Conservation (phyloP, 2,797 vertebrate genomes). For the Aythya fuligula region DNA sequence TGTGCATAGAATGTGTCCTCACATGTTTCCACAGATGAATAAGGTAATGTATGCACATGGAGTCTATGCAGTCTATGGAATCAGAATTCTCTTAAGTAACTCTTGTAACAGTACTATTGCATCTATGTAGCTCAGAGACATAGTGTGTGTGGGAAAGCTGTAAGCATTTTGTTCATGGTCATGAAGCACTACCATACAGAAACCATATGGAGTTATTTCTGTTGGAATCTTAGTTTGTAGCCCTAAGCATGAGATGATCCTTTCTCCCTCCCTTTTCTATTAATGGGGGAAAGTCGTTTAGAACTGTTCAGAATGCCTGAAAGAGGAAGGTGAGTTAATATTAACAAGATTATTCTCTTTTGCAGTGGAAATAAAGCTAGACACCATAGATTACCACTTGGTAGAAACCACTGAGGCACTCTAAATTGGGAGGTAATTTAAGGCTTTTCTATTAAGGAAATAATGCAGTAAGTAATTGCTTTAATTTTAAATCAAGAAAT, state of each 20-base stretch:
- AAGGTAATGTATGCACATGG: neutral
- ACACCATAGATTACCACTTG: neutral
- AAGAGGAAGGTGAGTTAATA: slow-evolving; percentile 30
- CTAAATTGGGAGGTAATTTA: slow-evolving; percentile 42
- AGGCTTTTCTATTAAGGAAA: slow-evolving; percentile 47
- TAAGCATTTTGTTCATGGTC: neutral
- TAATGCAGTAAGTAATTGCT: slow-evolving; percentile 57
- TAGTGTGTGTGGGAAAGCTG: neutral
- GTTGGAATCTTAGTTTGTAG: neutral
- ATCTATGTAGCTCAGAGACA: neutral
- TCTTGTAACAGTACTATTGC: neutral
- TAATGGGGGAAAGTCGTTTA: neutral
- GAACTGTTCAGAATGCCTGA: slow-evolving; percentile 11
- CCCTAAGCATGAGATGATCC: neutral
- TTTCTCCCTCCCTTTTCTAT: neutral
- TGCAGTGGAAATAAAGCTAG: slow-evolving; percentile 32
- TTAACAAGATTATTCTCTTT: slow-evolving; percentile 40
- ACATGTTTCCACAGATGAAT: neutral
- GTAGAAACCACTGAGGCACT: slow-evolving; percentile 29
- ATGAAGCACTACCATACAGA: neutral
- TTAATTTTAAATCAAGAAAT: slow-evolving; percentile 65
- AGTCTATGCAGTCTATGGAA: neutral
- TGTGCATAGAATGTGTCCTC: neutral
- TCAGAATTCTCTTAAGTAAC: slow-evolving; percentile 8
- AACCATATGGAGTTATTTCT: neutral